Percentiles rank a stretch among this genome's conserved stretches.
These are phyloP conservation scores for Dichetophora obliterata DNA, from an alignment of 2,888 invertebrate genomes.

Conservation along the genomic window DNA sequence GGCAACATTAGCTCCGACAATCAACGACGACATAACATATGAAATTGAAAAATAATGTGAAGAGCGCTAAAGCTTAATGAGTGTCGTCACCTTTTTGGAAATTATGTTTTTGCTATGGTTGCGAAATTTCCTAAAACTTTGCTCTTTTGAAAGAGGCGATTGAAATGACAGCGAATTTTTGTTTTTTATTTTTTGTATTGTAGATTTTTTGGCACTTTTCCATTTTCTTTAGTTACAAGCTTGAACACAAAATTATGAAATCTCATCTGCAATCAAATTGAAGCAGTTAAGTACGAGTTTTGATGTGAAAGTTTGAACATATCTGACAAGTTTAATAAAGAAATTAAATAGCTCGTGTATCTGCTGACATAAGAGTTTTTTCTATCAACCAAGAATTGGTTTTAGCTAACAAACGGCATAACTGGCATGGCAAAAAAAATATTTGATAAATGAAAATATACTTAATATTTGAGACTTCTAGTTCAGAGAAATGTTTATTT, in stretches of 20 bases:
- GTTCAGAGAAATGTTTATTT: no score
- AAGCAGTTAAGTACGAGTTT: not conserved
- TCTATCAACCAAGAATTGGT: no score
- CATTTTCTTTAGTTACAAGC: not conserved
- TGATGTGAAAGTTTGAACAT: slow-evolving; percentile 18
- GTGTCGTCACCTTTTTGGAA: slow-evolving; percentile 46
- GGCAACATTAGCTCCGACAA: not conserved
- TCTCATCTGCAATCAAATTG: not conserved
- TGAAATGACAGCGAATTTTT: not conserved
- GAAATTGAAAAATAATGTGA: slow-evolving; percentile 28
- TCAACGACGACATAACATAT: not conserved
- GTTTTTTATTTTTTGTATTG: not conserved
- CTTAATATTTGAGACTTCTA: no score
- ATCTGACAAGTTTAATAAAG: slow-evolving; percentile 9
- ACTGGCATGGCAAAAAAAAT: no score
- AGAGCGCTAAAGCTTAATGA: slow-evolving; percentile 41
- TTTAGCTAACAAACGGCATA: no score
- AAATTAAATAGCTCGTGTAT: not conserved
- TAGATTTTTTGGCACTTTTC: not conserved
- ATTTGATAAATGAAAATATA: no score
- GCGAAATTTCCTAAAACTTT: not conserved
- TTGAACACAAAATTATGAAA: not conserved
- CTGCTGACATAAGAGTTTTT: no score
- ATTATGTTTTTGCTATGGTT: not conserved
- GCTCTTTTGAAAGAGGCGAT: not conserved